A percentile compares a stretch with the other conserved stretches of the same genome.
These are phyloP conservation scores for Lepidonotus clava DNA, from an alignment of 2,888 invertebrate genomes.

Conservation along the genomic window DNA sequence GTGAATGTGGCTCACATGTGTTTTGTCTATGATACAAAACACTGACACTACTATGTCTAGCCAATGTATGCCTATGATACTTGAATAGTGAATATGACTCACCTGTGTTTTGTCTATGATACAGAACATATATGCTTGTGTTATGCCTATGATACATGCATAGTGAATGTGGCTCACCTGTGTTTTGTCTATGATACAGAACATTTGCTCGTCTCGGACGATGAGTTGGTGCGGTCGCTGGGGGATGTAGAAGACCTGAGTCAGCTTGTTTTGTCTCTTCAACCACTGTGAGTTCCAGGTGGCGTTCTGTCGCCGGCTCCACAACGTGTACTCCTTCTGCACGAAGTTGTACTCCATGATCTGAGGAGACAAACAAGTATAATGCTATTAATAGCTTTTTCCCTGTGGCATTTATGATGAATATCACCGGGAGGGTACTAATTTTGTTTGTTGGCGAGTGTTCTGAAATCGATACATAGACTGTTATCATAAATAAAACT, in stretches of 20 bases:
- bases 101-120: conserved; percentile 84
- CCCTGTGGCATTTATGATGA: too few relatives aligned
- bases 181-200: conserved; percentile 84
- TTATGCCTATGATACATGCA: too few relatives aligned
- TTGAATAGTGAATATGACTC: too few relatives aligned
- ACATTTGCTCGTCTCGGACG: conserved; percentile 87
- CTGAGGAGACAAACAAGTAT: conserved; percentile 80
- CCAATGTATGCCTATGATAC: too few relatives aligned
- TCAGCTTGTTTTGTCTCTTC: conserved; percentile 84
- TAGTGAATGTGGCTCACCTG: conserved; percentile 81
- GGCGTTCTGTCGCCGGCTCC: conserved; percentile 83
- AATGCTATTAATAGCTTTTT: too few relatives aligned
- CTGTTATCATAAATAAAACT: too few relatives aligned
- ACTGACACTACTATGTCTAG: conserved; percentile 88
- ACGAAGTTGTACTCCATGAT: conserved; percentile 88
- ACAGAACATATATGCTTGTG: conserved; percentile 85
- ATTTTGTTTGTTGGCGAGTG: too few relatives aligned
- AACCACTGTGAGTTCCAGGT: conserved; percentile 84
- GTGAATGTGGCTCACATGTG: too few relatives aligned
- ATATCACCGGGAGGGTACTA: too few relatives aligned
- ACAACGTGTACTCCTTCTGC: conserved; percentile 84
- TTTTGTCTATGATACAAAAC: too few relatives aligned
- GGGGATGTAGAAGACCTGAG: conserved; percentile 85
- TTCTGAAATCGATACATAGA: too few relatives aligned
- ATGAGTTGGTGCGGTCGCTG: conserved; percentile 85